These are phyloP conservation scores for Heliothis virescens DNA, from an alignment of 1,140 invertebrate species.

Conservation along the genomic window DNA sequence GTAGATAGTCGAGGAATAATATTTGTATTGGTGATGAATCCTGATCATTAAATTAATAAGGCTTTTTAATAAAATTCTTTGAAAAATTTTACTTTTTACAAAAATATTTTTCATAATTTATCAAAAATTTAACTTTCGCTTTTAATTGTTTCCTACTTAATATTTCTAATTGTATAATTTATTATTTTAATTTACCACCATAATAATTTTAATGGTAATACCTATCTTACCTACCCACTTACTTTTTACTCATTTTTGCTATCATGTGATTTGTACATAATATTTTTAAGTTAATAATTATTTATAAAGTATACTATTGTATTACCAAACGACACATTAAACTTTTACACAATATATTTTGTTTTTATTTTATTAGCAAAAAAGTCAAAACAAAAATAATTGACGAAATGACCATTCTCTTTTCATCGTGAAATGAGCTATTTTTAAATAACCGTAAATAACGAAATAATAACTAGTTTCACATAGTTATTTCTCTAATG, in stretches of 20 bases:
- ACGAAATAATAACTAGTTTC: not conserved
- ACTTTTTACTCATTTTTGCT: constrained; percentile 45
- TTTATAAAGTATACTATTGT: constrained; percentile 49
- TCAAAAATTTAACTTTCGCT: constrained; percentile 8
- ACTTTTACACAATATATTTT: constrained; percentile 53
- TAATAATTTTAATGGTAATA: not conserved
- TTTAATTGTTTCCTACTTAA: not conserved
- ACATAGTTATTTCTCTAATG: not conserved
- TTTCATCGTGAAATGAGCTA: no score
- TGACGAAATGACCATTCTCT: no score
- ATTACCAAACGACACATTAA: constrained; percentile 59
- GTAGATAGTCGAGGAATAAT: constrained; percentile 31
- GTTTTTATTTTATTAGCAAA: not conserved
- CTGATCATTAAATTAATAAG: constrained; percentile 13
- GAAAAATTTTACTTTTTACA: not conserved
- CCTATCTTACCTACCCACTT: not conserved
- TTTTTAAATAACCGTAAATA: not conserved
- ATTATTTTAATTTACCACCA: constrained; percentile 13
- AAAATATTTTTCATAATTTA: constrained; percentile 16
- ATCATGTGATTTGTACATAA: constrained; percentile 64
- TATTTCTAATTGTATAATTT: constrained; percentile 3
- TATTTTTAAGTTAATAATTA: constrained; percentile 43
- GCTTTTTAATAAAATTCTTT: constrained; percentile 4
- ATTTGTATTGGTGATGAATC: not conserved
- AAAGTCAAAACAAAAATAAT: no score